phyloP scores from a whole-genome alignment of 2,797 vertebrate species.

The Loris lydekkerianus region DNA sequence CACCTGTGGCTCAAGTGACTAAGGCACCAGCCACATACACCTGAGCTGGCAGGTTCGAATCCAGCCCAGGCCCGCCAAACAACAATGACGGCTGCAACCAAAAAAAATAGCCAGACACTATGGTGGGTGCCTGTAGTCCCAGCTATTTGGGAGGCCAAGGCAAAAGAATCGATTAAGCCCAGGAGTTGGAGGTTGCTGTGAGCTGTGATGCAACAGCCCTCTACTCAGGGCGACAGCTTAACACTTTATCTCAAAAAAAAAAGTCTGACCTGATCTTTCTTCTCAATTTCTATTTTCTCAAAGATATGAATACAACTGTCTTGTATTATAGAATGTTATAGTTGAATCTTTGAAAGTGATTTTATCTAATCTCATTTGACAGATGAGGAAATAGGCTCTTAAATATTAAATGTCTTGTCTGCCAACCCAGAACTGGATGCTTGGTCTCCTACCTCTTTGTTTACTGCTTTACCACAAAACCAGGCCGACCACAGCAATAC shows the following conservation, averaged over 20 bases:
- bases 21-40: no score
- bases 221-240: no score
- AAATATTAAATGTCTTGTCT: not conserved
- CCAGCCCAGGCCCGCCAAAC: no score
- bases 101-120: no score
- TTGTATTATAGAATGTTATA: constrained; percentile 23
- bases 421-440: not conserved
- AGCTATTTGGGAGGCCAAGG: no score
- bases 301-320: not conserved
- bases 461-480: not conserved
- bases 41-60: no score
- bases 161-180: no score
- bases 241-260: not conserved
- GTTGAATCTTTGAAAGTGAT: not conserved
- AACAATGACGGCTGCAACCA: no score
- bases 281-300: constrained; percentile 6
- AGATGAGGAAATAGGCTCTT: not conserved
- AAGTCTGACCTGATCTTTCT: not conserved
- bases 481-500: not conserved
- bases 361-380: not conserved
- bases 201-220: no score
- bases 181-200: no score
- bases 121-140: no score
- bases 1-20: no score
- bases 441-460: not conserved